Base-by-base conservation (phyloP, 2,113 vertebrate species). In the Muntiacus muntjak region DNA sequence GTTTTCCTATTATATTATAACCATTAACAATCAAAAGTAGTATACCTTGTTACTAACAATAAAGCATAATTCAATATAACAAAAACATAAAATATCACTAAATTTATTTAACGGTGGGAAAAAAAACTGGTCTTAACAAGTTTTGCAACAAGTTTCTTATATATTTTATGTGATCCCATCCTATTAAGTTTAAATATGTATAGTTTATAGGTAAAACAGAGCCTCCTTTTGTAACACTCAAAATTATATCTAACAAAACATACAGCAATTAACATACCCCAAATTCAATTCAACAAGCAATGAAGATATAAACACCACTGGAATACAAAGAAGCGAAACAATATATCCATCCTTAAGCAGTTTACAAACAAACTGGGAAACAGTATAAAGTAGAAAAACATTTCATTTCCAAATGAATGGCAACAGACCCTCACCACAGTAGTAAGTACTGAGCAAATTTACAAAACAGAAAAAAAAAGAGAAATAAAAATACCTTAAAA, bases 71-170 rank as follows among this genome's bases (percentile, higher is more conserved):
- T 86, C 81, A 87, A 88, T 43, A 14, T 76, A 86, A 92, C 43
- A 97, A 86, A 97, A 97, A 91, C 64, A 93, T 50, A 95, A 96
- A 89, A 87, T 91, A 40, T 57, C 54, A 94, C 26, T 76, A 91
- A 94, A 91, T 17, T 94, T n/a, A 86, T 5, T 8, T 55, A 91
- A 95, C 45, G 67, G 60, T 30, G 40, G 71, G 23, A 0, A 5
- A 88, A 89, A 96, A 92, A 94, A 78, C 6, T 95, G 6, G 43
- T 76, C 64, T 89, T 45, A 74, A 40, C 7, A 96, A 50, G 14
- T 82, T 95, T 79, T 94, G 8, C 94, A 95, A 79, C 17, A 97
- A 96, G 52, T 47, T 78, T 97, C 64, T 67, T 78, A 5, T 47
- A 83, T 84, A 85, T 45, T 97, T 94, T n/a, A 85, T 83, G 43